Evolutionary conservation across 2,797 vertebrate genomes (phyloP).

Genomic region (Vireo griseus): DNA sequence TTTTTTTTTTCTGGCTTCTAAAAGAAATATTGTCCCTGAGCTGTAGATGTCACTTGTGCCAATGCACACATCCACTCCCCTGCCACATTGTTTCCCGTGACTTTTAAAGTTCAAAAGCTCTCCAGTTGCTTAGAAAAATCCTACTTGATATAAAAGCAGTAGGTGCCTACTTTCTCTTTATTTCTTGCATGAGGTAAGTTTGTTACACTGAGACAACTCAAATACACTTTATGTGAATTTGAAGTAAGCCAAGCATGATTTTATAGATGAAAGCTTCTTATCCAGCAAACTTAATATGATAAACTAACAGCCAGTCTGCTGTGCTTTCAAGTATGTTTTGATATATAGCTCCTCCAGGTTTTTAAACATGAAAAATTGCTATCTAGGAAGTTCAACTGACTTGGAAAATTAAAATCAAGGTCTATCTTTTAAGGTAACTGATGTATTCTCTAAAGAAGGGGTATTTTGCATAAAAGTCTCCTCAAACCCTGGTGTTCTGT

Average conservation of each 20-base stretch:
- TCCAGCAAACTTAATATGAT: background rate
- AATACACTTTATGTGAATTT: background rate
- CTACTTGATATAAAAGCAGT: background rate
- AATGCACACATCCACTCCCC: constrained; percentile 60
- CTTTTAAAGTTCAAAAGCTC: constrained; percentile 36
- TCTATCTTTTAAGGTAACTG: background rate
- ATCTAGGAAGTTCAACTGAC: background rate
- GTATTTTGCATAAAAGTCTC: background rate
- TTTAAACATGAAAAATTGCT: constrained; percentile 26
- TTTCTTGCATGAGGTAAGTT: background rate
- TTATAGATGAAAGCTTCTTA: background rate
- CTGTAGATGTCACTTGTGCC: constrained; percentile 30
- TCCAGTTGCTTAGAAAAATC: background rate
- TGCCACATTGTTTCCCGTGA: constrained; percentile 24
- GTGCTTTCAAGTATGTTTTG: constrained; percentile 25
- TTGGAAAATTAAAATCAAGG: constrained; percentile 29
- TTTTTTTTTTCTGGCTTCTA: constrained; percentile 5
- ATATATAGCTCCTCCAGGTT: background rate
- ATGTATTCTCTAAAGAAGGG: background rate
- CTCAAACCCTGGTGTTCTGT: background rate
- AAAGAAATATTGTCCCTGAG: background rate
- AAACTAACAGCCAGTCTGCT: background rate
- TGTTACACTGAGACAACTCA: background rate
- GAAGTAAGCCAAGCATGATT: background rate
- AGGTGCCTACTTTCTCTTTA: background rate